phyloP scores from a whole-genome alignment of 2,888 invertebrate species.

The Slavum lentiscoides region DNA sequence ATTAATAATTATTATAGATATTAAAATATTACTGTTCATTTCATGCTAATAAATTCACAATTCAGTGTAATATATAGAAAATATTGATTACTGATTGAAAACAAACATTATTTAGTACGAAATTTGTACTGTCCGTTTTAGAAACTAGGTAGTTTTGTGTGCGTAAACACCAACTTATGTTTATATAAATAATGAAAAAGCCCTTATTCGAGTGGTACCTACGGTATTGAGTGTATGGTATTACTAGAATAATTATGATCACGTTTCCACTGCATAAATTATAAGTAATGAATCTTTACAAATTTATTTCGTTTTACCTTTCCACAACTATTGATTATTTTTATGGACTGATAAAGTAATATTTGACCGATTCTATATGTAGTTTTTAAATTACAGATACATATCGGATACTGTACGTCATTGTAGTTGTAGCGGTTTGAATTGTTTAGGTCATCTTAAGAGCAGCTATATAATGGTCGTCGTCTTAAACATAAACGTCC shows the following conservation, averaged over 20 bases:
- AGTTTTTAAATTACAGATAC: too few relatives aligned
- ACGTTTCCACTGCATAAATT: neutral
- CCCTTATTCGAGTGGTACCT: neutral
- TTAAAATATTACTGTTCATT: neutral
- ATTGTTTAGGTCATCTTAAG: too few relatives aligned
- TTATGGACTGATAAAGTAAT: neutral
- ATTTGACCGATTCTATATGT: too few relatives aligned
- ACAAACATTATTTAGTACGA: neutral
- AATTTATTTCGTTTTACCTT: slow-evolving; percentile 4
- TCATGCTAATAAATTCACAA: neutral
- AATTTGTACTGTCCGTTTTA: neutral
- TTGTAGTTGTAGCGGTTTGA: too few relatives aligned
- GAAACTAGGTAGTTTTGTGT: too few relatives aligned
- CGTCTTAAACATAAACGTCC: too few relatives aligned
- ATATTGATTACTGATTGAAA: slow-evolving; percentile 4
- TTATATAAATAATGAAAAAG: neutral
- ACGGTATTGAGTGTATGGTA: neutral
- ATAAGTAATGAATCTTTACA: neutral
- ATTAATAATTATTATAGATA: neutral
- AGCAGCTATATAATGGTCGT: too few relatives aligned
- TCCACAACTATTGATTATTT: neutral
- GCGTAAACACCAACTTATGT: neutral
- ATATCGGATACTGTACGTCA: too few relatives aligned
- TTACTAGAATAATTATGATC: neutral
- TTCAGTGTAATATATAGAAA: slow-evolving; percentile 1